Conservation (phyloP, 53 echinoderm and acorn worm species). For the Arbacia lixula region DNA sequence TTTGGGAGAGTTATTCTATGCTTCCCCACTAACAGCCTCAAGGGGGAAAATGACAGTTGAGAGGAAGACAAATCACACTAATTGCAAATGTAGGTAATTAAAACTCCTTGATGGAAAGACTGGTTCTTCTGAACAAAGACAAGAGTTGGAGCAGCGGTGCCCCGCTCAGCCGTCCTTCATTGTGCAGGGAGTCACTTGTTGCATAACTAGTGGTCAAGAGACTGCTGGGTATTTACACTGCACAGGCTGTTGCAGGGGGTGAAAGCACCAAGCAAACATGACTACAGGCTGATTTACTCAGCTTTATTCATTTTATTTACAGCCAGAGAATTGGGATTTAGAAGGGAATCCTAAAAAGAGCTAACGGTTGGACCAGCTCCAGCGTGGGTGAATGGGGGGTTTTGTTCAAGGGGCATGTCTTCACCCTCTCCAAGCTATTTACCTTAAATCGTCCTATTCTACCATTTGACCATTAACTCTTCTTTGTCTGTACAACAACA, state of each 20-base stretch:
- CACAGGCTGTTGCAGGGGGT: conserved; percentile 32
- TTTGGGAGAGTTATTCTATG: too few relatives aligned
- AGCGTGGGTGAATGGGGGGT: neutral
- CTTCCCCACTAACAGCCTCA: too few relatives aligned
- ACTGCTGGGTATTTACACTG: conserved; percentile 29
- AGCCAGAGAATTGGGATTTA: conserved; percentile 25
- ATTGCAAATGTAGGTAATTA: conserved; percentile 13
- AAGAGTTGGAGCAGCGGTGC: conserved; percentile 1
- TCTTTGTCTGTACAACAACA: neutral
- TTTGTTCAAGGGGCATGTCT: conserved; percentile 4
- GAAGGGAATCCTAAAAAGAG: conserved; percentile 34
- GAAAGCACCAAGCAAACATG: conserved; percentile 24
- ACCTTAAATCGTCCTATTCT: conserved; percentile 27
- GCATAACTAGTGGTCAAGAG: conserved; percentile 22
- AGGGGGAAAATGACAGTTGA: too few relatives aligned
- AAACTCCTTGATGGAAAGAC: conserved; percentile 18
- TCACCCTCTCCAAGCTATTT: conserved; percentile 20
- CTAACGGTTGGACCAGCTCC: conserved; percentile 16
- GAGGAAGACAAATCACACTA: conserved; percentile 3
- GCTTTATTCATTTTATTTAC: conserved; percentile 25
- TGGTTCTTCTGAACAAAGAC: neutral
- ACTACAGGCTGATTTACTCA: conserved; percentile 34
- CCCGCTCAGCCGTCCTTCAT: conserved; percentile 5
- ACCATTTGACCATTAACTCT: conserved; percentile 1
- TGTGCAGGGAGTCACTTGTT: conserved; percentile 35